Base-by-base conservation (phyloP, 2,113 vertebrate species). In the Ptychochromis oligacanthus region DNA sequence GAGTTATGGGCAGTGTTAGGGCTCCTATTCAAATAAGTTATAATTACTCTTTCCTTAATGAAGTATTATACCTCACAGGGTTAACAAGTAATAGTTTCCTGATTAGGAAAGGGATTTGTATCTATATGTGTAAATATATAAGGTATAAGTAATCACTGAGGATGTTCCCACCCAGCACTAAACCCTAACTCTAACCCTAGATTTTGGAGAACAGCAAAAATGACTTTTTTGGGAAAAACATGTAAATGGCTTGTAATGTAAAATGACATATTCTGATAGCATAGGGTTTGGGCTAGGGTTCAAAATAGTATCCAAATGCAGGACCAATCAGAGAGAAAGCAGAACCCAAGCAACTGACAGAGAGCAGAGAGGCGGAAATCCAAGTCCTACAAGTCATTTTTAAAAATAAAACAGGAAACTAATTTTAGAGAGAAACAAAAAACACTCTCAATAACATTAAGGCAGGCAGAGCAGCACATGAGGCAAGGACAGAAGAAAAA, bases 401-500 rank as follows among this genome's bases (percentile, higher is more conserved):
- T 24, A 40, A 9, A 24, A 43, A 40, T 43, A 24, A 43, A 65
- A 40, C n/a, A 43, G 7, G 14, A 43, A 65, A 65, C 7, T 15
- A 24, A 40, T 24, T 43, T 65, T 13, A 43, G 15, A 26, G 38
- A 46, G 38, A 26, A 46, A 46, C 61, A 67, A 67, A 46, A 46
- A 38, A 24, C 34, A 15, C 14, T 8, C 43, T 15, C 11, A 64
- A 7, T 40, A 22, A 64, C 2, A 67, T 22, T 43, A 46, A 67
- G 38, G 40, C n/a, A 40, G 0, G 2, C 8, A 46, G 24, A 46
- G 38, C 22, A 67, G 22, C 3, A 3, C 24, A 24, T 3, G 5
- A 56, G n/a, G 12, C 10, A 52, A 10, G 36, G 36, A 36, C 7
- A 8, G 0, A 1, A 6, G 15, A 6, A 22, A 56, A 22, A 40